A percentile compares a stretch with the other conserved stretches of the same genome.
Evolutionary conservation across 1,140 invertebrate genomes (phyloP).

Genomic region (Psix sp.): DNA sequence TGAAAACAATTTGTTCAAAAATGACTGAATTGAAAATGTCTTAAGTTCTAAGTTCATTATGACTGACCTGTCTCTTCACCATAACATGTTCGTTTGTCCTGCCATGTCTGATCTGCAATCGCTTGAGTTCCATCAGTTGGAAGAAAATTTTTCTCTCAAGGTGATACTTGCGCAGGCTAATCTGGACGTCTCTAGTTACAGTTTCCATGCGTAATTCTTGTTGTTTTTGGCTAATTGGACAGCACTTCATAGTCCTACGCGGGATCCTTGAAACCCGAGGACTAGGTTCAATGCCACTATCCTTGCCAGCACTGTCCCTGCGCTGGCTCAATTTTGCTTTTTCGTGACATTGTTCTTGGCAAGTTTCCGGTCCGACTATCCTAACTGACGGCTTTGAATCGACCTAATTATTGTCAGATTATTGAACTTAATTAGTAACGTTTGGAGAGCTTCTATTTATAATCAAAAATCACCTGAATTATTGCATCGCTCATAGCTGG

Average conservation of each 20-base stretch:
- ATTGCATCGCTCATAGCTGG: slow-evolving; percentile 61
- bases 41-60: slow-evolving; percentile 3
- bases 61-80: slow-evolving; percentile 85
- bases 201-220: slow-evolving; percentile 71
- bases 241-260: slow-evolving; percentile 67
- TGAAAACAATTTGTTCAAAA: slow-evolving; percentile 27
- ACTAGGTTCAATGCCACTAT: slow-evolving; percentile 76
- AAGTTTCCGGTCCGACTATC: slow-evolving; percentile 58
- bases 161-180: slow-evolving; percentile 83
- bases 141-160: slow-evolving; percentile 95
- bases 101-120: slow-evolving; percentile 92
- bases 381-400: slow-evolving; percentile 57
- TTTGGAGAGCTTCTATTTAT: slow-evolving; percentile 29
- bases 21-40: not conserved
- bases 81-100: slow-evolving; percentile 92
- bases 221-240: slow-evolving; percentile 70
- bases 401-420: slow-evolving; percentile 58
- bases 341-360: slow-evolving; percentile 43
- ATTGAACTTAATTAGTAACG: slow-evolving; percentile 46
- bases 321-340: slow-evolving; percentile 65
- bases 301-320: slow-evolving; percentile 70
- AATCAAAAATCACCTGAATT: slow-evolving; percentile 66
- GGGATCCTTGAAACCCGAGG: slow-evolving; percentile 74
- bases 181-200: slow-evolving; percentile 72
- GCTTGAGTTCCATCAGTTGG: slow-evolving; percentile 93